Base-by-base conservation (phyloP, 2,888 invertebrate genomes). In the Physocephala rufipes region DNA sequence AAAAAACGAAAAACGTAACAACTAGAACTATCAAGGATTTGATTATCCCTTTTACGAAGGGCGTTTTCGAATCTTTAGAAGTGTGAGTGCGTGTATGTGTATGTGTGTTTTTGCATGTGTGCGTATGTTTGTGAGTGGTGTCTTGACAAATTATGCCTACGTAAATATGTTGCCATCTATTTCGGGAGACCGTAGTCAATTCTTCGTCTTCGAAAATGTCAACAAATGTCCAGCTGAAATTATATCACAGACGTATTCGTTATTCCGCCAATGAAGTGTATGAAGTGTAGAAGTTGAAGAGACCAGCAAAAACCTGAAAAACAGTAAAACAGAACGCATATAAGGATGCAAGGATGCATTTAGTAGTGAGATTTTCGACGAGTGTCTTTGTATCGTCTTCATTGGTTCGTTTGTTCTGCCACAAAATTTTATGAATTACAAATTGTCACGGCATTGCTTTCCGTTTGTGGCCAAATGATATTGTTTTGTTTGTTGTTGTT, bases 391-490 rank as follows among this genome's bases (percentile, higher is more conserved):
- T 19, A 24, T 24, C 24, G n/a, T n/a, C n/a, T n/a, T n/a, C n/a
- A n/a, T n/a, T n/a, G n/a, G n/a, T 58, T 15, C 58, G 58, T 24
- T 30, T 13, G 43, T 19, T n/a, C 30, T 62, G 53, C 2, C 49
- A 51, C 30, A 16, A 36, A 19, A 53, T 24, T 67, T 67, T 67
- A 28, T 68, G 51, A 62, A 62, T 62, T 68, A 68, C 62, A 61
- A 68, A 68, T 68, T 68, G 67, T 59, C 61, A 30, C 24, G 5
- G 9, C 53, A 55, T 59, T 59, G 61, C 49, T 61, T 68, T 47
- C 59, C 61, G 55, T 28, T 16, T n/a, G 62, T 21, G 43, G 26
- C 43, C 36, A 9, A n/a, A n/a, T n/a, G n/a, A n/a, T n/a, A n/a
- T n/a, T n/a, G n/a, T n/a, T n/a, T n/a, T n/a, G n/a, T n/a, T n/a